Evolutionary conservation across 2,113 vertebrate species (phyloP).

Genomic region (Bujurquina vittata): DNA sequence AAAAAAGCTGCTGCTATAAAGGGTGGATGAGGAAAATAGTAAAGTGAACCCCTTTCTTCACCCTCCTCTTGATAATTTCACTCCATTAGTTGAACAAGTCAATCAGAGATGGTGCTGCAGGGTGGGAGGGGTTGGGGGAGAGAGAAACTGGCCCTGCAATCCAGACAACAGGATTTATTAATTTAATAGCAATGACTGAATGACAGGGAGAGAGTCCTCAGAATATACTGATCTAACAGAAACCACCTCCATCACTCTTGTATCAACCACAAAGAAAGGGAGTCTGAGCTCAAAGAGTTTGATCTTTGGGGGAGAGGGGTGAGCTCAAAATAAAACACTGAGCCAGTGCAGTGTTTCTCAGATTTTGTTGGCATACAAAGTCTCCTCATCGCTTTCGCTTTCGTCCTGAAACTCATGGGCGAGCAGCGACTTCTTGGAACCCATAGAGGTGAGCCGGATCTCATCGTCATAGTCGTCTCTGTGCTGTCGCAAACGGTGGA

Average conservation of each 20-base stretch:
- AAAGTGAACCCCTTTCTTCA: not conserved
- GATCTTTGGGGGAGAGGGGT: not conserved
- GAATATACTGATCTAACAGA: slow-evolving; percentile 20
- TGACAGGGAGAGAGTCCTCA: slow-evolving; percentile 9
- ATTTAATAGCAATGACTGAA: slow-evolving; percentile 17
- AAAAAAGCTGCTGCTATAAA: not conserved
- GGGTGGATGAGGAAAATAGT: slow-evolving; percentile 26
- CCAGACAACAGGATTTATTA: slow-evolving; percentile 18
- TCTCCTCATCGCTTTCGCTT: slow-evolving; percentile 97
- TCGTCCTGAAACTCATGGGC: slow-evolving; percentile 98
- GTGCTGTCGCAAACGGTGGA: slow-evolving; percentile 95
- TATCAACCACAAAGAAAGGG: not conserved
- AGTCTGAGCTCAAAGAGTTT: slow-evolving; percentile 5
- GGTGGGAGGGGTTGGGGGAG: too few relatives aligned
- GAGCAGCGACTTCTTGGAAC: slow-evolving; percentile 96
- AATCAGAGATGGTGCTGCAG: slow-evolving; percentile 4
- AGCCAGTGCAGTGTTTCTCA: slow-evolving; percentile 68
- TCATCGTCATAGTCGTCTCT: slow-evolving; percentile 95
- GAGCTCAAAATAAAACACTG: slow-evolving; percentile 32
- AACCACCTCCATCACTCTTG: slow-evolving; percentile 12
- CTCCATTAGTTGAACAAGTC: slow-evolving; percentile 19
- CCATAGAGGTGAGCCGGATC: slow-evolving; percentile 92
- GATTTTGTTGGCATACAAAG: slow-evolving; percentile 95
- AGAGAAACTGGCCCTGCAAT: slow-evolving; percentile 6
- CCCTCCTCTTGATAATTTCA: not conserved